phyloP scores from a whole-genome alignment of 2,888 invertebrate species.

The Pegoplata infirma region DNA sequence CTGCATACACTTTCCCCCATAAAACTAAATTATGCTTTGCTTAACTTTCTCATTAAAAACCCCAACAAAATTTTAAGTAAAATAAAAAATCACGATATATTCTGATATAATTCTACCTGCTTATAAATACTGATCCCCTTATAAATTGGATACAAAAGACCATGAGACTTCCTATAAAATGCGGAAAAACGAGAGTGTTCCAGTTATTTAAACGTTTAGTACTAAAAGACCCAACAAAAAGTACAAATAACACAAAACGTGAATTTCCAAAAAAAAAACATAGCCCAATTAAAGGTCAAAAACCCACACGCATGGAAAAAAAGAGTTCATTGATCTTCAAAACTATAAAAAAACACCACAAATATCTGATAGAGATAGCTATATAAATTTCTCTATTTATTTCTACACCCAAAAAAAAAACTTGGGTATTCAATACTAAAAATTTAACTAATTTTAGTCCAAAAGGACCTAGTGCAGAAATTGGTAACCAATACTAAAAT shows the following conservation, averaged over 20 bases:
- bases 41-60: neutral
- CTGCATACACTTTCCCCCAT: neutral
- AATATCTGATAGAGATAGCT: neutral
- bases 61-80: no score
- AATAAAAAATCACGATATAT: neutral
- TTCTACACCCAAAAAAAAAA: no score
- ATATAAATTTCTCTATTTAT: no score
- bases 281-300: slow-evolving; percentile 17
- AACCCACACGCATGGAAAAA: neutral
- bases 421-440: no score
- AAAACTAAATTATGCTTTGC: no score
- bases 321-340: slow-evolving; percentile 18
- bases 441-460: no score
- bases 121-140: slow-evolving; percentile 68
- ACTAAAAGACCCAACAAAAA: neutral
- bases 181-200: slow-evolving; percentile 63
- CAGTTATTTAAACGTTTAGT: neutral
- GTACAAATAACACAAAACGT: neutral
- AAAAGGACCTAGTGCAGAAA: no score
- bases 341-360: neutral
- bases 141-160: slow-evolving; percentile 74
- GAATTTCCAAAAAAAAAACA: neutral
- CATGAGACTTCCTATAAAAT: slow-evolving; percentile 63
- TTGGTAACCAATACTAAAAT: no score
- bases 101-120: slow-evolving; percentile 36